Percentiles rank a stretch among this genome's conserved stretches.
Evolutionary conservation across 2,888 invertebrate genomes (phyloP).

Genomic region (Cheilosia variabilis): DNA sequence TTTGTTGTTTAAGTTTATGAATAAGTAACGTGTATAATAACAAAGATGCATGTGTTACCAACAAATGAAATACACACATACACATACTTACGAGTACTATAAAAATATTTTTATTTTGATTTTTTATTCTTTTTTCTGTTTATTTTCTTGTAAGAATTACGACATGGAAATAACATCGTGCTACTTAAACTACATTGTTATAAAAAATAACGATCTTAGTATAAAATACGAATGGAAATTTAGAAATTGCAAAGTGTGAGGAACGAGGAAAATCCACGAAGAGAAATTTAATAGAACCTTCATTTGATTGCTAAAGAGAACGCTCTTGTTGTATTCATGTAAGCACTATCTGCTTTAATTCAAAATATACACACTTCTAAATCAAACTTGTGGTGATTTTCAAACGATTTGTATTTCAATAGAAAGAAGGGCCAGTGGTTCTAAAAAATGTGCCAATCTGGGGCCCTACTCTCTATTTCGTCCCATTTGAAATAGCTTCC

Average conservation of each 20-base stretch:
- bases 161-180: slow-evolving; percentile 10
- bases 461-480: too few species aligned
- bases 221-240: slow-evolving; percentile 2
- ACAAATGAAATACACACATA: slow-evolving; percentile 5
- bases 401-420: neutral
- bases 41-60: too few species aligned
- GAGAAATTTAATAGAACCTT: too few species aligned
- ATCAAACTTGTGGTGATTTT: neutral
- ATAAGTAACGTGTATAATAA: slow-evolving; percentile 24
- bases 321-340: neutral
- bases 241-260: slow-evolving; percentile 7
- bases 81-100: slow-evolving; percentile 6
- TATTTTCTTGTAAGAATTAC: neutral
- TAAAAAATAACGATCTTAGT: slow-evolving; percentile 10
- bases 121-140: neutral
- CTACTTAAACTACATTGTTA: neutral
- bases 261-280: neutral
- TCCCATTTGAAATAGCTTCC: too few species aligned
- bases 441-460: too few species aligned
- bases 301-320: too few species aligned
- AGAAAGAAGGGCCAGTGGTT: too few species aligned
- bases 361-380: neutral
- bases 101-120: slow-evolving; percentile 17
- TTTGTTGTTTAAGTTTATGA: slow-evolving; percentile 14
- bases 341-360: too few species aligned